These are phyloP conservation scores for Trichonephila clavata DNA, from an alignment of 1,140 invertebrate species.

Conservation along the genomic window DNA sequence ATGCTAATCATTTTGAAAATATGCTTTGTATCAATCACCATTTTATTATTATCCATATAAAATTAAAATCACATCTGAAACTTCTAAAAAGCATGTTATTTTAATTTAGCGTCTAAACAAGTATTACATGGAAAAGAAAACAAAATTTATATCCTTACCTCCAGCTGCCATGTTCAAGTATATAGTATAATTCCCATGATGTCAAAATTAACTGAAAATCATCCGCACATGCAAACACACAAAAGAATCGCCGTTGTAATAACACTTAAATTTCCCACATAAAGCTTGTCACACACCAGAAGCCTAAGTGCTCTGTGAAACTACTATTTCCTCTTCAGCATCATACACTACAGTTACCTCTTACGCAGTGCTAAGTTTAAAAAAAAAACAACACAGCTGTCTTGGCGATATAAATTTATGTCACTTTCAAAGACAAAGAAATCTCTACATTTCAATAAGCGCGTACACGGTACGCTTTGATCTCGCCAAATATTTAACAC, in stretches of 20 bases:
- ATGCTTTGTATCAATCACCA: no score
- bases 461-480: background rate
- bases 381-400: background rate
- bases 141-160: background rate
- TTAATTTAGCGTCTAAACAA: background rate
- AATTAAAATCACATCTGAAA: no score
- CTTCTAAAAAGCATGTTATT: no score
- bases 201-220: background rate
- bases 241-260: no score
- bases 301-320: background rate
- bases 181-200: background rate
- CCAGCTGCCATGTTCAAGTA: background rate
- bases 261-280: background rate
- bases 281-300: background rate
- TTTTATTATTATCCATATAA: no score
- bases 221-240: no score
- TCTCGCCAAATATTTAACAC: constrained; percentile 20
- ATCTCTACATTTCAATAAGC: background rate
- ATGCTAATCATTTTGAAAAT: no score
- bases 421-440: constrained; percentile 13
- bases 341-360: background rate
- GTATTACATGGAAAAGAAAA: background rate
- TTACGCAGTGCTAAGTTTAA: background rate
- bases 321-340: background rate
- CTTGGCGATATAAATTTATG: constrained; percentile 12